phyloP scores from a whole-genome alignment of 2,113 vertebrate species.

The Sylvia atricapilla region DNA sequence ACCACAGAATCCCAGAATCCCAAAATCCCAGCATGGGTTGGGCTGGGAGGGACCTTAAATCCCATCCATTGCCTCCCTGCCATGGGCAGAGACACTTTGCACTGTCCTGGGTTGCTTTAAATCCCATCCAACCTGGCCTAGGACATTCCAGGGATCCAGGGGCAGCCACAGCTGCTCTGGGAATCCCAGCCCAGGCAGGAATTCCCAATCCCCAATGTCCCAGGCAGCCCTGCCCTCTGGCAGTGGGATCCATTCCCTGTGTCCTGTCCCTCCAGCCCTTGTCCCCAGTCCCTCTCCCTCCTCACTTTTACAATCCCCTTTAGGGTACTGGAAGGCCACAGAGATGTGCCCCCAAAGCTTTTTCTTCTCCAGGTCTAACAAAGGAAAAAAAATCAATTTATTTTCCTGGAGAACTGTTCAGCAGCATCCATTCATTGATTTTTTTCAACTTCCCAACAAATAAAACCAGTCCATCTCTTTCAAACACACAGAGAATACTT shows the following conservation, averaged over 20 bases:
- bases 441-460: neutral
- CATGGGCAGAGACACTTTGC: neutral
- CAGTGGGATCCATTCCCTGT: neutral
- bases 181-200: neutral
- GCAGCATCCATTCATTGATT: neutral
- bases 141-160: neutral
- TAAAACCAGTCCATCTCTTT: neutral
- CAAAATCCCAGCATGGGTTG: neutral
- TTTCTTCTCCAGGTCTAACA: neutral
- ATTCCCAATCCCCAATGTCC: neutral
- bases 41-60: neutral
- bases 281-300: neutral
- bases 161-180: neutral
- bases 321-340: neutral
- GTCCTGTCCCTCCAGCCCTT: neutral
- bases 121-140: neutral
- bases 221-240: neutral
- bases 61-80: neutral
- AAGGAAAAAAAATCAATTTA: neutral
- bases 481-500: neutral
- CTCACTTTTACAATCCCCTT: neutral
- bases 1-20: neutral
- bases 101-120: rapidly evolving
- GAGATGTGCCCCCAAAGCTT: neutral
- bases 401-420: neutral